Percentiles rank a stretch among this genome's conserved stretches.
These are phyloP conservation scores for Porites australiensis DNA, from an alignment of 64 coral and sea anemone species.

Conservation along the genomic window DNA sequence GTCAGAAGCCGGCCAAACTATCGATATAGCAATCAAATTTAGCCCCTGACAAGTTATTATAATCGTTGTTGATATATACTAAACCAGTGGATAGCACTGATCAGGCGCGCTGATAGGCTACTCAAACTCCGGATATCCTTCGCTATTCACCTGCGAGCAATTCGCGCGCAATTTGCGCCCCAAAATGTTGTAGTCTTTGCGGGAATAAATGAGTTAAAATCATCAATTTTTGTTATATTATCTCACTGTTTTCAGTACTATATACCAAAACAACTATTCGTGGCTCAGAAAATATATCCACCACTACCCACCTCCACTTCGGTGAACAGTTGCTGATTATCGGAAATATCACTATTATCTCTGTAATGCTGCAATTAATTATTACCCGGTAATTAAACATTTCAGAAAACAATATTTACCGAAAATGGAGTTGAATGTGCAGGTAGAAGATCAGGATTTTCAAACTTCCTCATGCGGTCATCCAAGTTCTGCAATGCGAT, in stretches of 20 bases:
- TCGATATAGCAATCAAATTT: background rate
- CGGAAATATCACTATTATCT: background rate
- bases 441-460: background rate
- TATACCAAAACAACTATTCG: conserved; percentile 11
- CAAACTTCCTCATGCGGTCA: background rate
- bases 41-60: background rate
- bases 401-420: background rate
- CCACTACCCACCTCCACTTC: too few species aligned
- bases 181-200: background rate
- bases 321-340: background rate
- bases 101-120: background rate
- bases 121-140: conserved; percentile 15
- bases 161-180: background rate
- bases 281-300: too few species aligned
- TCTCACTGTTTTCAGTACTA: conserved; percentile 11
- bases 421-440: background rate
- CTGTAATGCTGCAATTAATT: background rate
- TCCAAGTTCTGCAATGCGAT: background rate
- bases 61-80: background rate
- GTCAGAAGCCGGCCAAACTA: background rate
- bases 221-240: background rate
- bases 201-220: background rate
- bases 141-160: background rate
- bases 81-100: conserved; percentile 2
- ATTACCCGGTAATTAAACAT: background rate